Evolutionary conservation across 2,888 invertebrate species (phyloP), one percentile per base, ranked within the genome.

Genomic region (Pollenia amentaria): DNA sequence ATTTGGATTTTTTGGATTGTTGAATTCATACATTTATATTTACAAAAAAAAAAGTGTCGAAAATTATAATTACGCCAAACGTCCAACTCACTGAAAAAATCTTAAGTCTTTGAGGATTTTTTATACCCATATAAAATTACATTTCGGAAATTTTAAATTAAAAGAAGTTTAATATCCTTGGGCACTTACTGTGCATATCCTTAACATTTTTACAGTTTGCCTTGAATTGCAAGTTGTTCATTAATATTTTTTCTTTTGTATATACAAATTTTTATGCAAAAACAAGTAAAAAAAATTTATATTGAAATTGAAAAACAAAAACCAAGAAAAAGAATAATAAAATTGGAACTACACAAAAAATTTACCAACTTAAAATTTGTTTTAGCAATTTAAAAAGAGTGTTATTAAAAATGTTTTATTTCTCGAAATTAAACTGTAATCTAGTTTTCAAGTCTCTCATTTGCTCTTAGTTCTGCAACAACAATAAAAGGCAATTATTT

Each of bases 201-300:
- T 16, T 53, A 76, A 18, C 42, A 76, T 14, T 62, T 48, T 42
- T 64, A 38, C 16, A 53, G 7, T 53, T 29, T 64, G 64, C 64
- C 75, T 76, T 76, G 64, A 76, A 53, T 64, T 21, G 79, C 67
- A 40, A 67, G 53, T 84, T 79, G 73, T 67, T 67, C 42, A 70
- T 29, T 72, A 48, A 2, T 51, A 16, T 48, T 55, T 29, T 38
- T 76, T 53, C 16, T 18, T 48, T 70, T 40, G n/a, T 51, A 14
- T 55, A 9, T 48, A 10, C 29, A 69, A 78, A 40, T 78, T 69
- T n/a, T 60, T n/a, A 60, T 60, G 60, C 48, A 18, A 57, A 76
- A 67, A 60, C 78, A 70, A 78, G 69, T 60, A 55, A 57, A n/a
- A 44, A 48, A 40, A 1, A 16, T 73, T 57, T 60, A 42, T 38